These are phyloP conservation scores for Ellobium chinense DNA, from an alignment of 2,888 invertebrate genomes.

Conservation along the genomic window DNA sequence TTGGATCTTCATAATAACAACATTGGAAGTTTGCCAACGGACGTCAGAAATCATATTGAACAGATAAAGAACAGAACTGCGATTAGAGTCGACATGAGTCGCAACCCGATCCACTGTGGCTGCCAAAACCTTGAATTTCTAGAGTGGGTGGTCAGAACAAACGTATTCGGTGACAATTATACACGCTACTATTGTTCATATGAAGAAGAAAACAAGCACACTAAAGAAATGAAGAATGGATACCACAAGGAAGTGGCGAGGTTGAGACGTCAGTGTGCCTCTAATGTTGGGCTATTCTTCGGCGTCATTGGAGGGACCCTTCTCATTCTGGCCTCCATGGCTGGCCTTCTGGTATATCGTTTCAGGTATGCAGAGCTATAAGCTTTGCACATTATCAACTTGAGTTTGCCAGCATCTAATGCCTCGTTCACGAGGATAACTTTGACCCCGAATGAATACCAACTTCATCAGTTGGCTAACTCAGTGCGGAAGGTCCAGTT, in stretches of 20 bases:
- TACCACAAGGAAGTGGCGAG: constrained; percentile 8
- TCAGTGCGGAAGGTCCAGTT: no score
- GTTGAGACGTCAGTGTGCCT: constrained; percentile 29
- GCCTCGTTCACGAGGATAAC: no score
- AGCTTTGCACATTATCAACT: no score
- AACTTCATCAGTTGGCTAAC: no score
- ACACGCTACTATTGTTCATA: constrained; percentile 36
- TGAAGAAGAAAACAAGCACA: not conserved
- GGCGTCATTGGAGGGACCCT: constrained; percentile 16
- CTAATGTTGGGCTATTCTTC: constrained; percentile 34
- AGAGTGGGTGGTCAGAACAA: constrained; percentile 37
- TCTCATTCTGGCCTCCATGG: not conserved
- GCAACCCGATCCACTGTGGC: constrained; percentile 46
- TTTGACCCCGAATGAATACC: no score
- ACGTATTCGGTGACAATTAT: constrained; percentile 28
- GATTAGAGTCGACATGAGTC: constrained; percentile 31
- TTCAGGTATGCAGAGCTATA: constrained; percentile 37
- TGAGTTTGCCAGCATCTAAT: no score
- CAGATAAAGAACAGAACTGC: not conserved
- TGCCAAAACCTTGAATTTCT: constrained; percentile 47
- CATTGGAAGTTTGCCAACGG: constrained; percentile 21
- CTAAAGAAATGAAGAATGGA: not conserved
- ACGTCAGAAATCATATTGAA: constrained; percentile 24
- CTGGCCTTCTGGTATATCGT: constrained; percentile 38
- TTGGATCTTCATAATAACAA: constrained; percentile 38